Percentiles rank a stretch among this genome's conserved stretches.
Evolutionary conservation across 2,797 vertebrate species (phyloP).

Genomic region (Enteromius radiatus): DNA sequence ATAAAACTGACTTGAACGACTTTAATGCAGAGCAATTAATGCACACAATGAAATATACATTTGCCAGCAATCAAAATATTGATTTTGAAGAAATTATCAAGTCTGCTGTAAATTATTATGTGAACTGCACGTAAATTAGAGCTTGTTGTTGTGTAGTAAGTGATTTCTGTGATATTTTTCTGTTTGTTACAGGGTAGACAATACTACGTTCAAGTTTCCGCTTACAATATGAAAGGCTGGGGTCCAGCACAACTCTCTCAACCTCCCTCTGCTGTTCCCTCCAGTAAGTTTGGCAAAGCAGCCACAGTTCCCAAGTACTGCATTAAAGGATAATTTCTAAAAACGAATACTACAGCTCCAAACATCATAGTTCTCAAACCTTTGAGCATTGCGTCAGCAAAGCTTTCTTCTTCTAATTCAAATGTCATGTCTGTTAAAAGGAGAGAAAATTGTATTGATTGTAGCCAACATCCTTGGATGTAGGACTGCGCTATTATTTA

Average conservation of each 20-base stretch:
- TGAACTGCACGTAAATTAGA: not conserved
- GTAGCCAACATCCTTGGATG: slow-evolving; percentile 47
- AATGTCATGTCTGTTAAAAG: slow-evolving; percentile 2
- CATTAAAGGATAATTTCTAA: not conserved
- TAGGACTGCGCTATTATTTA: slow-evolving; percentile 41
- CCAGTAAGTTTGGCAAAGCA: slow-evolving; percentile 82
- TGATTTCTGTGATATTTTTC: slow-evolving; percentile 14
- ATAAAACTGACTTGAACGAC: no score
- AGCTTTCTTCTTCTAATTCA: slow-evolving; percentile 31
- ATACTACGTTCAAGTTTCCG: slow-evolving; percentile 88
- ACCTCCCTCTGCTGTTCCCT: slow-evolving; percentile 87
- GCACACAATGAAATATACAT: no score
- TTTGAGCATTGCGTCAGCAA: not conserved
- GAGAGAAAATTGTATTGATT: slow-evolving; percentile 4
- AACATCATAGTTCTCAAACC: not conserved
- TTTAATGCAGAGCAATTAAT: no score
- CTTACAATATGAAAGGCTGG: slow-evolving; percentile 98
- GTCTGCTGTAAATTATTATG: not conserved
- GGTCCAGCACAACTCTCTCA: slow-evolving; percentile 82
- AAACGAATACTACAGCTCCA: not conserved
- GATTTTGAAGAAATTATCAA: not conserved
- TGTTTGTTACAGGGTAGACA: slow-evolving; percentile 82
- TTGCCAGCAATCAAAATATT: not conserved
- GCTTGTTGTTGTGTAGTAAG: not conserved
- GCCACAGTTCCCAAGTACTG: not conserved